Evolutionary conservation across 1,140 invertebrate species (phyloP).

Genomic region (Pararge aegeria): DNA sequence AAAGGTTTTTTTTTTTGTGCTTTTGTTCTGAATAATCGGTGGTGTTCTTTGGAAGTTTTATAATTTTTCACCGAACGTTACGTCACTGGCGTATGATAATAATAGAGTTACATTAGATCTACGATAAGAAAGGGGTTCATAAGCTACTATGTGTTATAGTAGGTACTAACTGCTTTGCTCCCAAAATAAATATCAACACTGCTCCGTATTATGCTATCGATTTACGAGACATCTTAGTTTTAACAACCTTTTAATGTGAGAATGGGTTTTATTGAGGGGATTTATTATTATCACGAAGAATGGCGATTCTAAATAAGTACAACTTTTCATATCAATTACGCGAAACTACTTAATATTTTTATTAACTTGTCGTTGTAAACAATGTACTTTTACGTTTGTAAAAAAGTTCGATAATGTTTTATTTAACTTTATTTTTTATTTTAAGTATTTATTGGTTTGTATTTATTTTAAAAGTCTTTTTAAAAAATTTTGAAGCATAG

Average conservation of each 20-base stretch:
- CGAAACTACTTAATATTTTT: no score
- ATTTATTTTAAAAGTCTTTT: no score
- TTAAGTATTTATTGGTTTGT: no score
- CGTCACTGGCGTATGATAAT: conserved; percentile 23
- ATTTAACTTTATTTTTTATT: no score
- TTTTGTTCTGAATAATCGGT: not conserved
- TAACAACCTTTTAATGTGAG: not conserved
- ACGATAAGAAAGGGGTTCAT: not conserved
- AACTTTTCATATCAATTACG: no score
- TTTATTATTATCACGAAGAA: no score
- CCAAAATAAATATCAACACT: conserved; percentile 8
- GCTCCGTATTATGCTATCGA: not conserved
- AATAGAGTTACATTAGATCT: conserved; percentile 21
- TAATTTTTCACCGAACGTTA: conserved; percentile 17
- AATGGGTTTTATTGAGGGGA: no score
- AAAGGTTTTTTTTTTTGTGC: not conserved
- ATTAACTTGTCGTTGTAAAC: no score
- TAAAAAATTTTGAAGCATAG: no score
- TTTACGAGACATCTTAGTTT: not conserved
- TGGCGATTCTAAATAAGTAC: no score
- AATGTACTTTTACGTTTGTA: no score
- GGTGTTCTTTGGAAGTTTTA: not conserved
- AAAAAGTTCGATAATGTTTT: no score
- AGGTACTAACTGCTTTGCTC: not conserved
- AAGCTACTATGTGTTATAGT: conserved; percentile 7